A percentile compares a stretch with the other conserved stretches of the same genome.
phyloP scores from a whole-genome alignment of 2,888 invertebrate genomes.

The Pammene fasciana region DNA sequence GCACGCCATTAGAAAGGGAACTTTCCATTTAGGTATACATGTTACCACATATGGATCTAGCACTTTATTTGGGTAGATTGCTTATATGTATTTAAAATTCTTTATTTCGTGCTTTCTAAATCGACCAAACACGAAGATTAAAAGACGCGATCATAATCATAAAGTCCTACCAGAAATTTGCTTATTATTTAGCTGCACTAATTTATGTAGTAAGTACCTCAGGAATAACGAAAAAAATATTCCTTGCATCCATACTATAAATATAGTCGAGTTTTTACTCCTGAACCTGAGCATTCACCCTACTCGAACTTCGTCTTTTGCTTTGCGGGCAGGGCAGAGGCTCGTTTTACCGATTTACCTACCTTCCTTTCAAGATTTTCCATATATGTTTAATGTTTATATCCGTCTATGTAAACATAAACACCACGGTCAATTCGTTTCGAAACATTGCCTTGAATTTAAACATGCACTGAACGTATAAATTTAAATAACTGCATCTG shows the following conservation, averaged over 20 bases:
- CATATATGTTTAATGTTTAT: background rate
- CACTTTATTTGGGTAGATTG: conserved; percentile 18
- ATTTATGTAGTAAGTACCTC: too few relatives aligned
- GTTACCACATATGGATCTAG: conserved; percentile 5
- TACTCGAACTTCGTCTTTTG: background rate
- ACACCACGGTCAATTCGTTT: background rate
- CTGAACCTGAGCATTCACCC: too few relatives aligned
- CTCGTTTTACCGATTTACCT: background rate
- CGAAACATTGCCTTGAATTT: conserved; percentile 7
- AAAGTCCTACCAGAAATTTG: too few relatives aligned
- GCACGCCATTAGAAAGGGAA: conserved; percentile 31
- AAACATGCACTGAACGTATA: conserved; percentile 19
- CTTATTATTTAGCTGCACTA: too few relatives aligned
- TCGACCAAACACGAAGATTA: background rate
- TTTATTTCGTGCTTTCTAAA: background rate
- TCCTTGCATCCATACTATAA: too few relatives aligned
- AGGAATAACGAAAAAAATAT: too few relatives aligned
- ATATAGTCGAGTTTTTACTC: too few relatives aligned
- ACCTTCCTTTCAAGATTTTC: background rate
- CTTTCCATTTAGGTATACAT: conserved; percentile 32
- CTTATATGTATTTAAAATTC: conserved; percentile 4
- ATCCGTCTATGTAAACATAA: background rate
- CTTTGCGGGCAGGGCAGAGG: background rate
- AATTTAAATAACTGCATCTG: conserved; percentile 26
- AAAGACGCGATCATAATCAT: background rate